These are phyloP conservation scores for Lypha dubia DNA, from an alignment of 2,888 invertebrate genomes.

Conservation along the genomic window DNA sequence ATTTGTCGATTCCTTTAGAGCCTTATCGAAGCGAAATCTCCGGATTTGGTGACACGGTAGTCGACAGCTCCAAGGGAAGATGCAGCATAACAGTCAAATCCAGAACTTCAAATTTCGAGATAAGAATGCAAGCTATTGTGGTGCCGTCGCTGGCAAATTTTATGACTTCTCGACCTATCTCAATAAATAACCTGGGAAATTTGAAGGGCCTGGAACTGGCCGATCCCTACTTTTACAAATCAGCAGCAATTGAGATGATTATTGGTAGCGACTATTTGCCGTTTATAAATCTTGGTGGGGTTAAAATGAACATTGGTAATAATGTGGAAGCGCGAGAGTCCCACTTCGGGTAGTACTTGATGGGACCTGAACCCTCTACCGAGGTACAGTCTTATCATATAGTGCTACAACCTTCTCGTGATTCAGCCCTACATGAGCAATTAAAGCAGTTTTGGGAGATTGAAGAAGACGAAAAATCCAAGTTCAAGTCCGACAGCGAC, in stretches of 20 bases:
- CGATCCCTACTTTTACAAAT: slow-evolving; percentile 41
- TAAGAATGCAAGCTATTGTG: not conserved
- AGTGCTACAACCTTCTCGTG: not conserved
- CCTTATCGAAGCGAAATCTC: too few species aligned
- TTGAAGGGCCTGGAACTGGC: slow-evolving; percentile 7
- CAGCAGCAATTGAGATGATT: slow-evolving; percentile 31
- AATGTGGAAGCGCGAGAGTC: not conserved
- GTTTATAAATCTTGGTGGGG: slow-evolving; percentile 19
- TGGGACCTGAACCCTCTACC: not conserved
- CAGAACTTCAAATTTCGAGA: too few species aligned
- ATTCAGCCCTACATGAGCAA: slow-evolving; percentile 3
- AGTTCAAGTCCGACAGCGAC: not conserved
- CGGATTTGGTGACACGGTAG: too few species aligned
- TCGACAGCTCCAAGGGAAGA: too few species aligned
- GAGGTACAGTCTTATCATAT: not conserved
- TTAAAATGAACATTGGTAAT: not conserved
- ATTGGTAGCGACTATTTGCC: slow-evolving; percentile 47
- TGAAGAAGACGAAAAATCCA: not conserved
- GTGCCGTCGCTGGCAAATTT: too few species aligned
- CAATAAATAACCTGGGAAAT: not conserved
- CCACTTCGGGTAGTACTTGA: not conserved
- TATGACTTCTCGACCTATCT: not conserved
- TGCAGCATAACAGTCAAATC: too few species aligned
- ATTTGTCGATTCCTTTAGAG: not conserved
- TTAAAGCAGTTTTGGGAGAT: slow-evolving; percentile 14